Base-by-base conservation (phyloP, 2,888 invertebrate species). In the Acleris laterana region DNA sequence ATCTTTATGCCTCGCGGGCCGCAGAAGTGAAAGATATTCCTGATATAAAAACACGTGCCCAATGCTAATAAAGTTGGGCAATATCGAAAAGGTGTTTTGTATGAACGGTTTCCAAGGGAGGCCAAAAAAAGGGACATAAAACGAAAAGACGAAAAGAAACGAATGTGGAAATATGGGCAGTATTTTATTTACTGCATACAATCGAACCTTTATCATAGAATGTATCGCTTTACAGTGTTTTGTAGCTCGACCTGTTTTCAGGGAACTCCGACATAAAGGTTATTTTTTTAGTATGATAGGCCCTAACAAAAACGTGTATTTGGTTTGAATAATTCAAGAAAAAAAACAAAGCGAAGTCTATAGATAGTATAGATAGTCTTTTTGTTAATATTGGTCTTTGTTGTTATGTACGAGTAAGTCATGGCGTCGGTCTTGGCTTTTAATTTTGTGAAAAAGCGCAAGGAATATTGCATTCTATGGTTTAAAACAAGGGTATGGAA, bases 101-200 rank as follows among this genome's bases (percentile, higher is more conserved):
- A 90, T 87, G 89, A 90, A 89, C 87, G 88, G 83, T 89, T 89
- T 89, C 83, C 83, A 80, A 80, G 82, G 76, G 85, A 87, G 81
- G 84, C 87, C 85, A 88, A 89, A 88, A 89, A 90, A 89, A 85
- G 81, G 89, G 86, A 81, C 85, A 87, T 90, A 91, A 92, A 89
- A 89, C 78, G 82, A 77, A 82, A 87, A 89, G 87, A 90, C 79
- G 82, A 78, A 82, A 87, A 89, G 87, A 90, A 90, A 88, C 88
- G 88, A 89, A 90, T 87, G 89, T 88, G 87, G 89, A 91, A 90
- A 90, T 90, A 92, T 89, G 89, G 85, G 83, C 87, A 87, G 92
- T 93, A 92, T 93, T 90, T 93, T 93, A 93, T 93, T 93, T 93
- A 92, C 92, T 90, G 88, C 88, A 89, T 87, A 90, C 92, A 93